A percentile compares a stretch with the other conserved stretches of the same genome.
Conservation (phyloP, 2,797 vertebrate genomes). For the Alfaro cultratus region DNA sequence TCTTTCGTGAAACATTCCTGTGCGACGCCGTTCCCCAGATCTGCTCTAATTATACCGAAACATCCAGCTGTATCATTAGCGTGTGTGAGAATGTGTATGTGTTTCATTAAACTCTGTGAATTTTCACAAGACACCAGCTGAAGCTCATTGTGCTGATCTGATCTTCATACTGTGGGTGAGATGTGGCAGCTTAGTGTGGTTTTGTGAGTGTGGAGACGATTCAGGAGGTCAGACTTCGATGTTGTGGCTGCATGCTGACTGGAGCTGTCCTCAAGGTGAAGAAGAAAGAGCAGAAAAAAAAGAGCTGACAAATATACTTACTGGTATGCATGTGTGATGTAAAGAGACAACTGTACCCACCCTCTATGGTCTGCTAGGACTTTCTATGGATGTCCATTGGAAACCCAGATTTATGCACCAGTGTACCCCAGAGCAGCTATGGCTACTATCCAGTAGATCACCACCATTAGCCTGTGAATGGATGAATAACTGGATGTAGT, state of each 20-base stretch:
- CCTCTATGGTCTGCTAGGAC: neutral
- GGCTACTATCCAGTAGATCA: too few relatives aligned
- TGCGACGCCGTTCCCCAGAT: neutral
- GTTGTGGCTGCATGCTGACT: constrained; percentile 20
- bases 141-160: constrained; percentile 36
- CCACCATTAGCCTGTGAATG: too few relatives aligned
- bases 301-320: neutral
- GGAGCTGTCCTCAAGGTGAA: constrained; percentile 4
- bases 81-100: constrained; percentile 22
- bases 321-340: neutral
- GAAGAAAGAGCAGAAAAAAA: neutral
- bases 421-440: neutral
- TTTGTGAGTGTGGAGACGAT: constrained; percentile 42
- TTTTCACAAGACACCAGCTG: constrained; percentile 40
- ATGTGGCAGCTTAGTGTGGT: constrained; percentile 21
- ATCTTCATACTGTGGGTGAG: constrained; percentile 31
- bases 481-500: too few relatives aligned
- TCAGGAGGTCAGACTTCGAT: constrained; percentile 46
- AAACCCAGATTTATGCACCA: neutral
- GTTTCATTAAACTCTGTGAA: constrained; percentile 50
- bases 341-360: neutral
- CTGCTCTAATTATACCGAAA: neutral
- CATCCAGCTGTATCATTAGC: constrained; percentile 17
- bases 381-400: neutral
- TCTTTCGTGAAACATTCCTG: neutral